Conservation (phyloP, 2,888 invertebrate species). For the Limnephilus lunatus region DNA sequence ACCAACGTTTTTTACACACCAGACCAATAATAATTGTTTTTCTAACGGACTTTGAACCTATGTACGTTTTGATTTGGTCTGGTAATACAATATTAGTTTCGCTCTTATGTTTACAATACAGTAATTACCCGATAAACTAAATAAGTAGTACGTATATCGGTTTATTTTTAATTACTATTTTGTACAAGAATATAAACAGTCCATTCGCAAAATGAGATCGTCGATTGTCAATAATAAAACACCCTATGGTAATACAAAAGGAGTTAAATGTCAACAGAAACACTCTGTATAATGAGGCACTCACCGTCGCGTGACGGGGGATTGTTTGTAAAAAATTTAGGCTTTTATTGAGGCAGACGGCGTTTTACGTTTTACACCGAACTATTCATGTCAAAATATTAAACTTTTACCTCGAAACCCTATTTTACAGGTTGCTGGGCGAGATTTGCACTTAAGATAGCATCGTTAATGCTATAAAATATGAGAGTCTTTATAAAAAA, state of each 20-base stretch:
- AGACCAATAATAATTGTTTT: no score
- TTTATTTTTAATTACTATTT: no score
- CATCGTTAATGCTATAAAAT: neutral
- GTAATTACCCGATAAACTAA: no score
- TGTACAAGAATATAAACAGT: neutral
- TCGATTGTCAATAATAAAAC: neutral
- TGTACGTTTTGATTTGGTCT: no score
- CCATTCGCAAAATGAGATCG: neutral
- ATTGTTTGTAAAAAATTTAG: slow-evolving; percentile 38
- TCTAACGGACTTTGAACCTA: no score
- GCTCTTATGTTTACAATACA: no score
- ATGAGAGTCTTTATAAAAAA: neutral
- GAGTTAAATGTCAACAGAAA: slow-evolving; percentile 38
- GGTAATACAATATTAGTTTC: no score
- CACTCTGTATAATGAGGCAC: slow-evolving; percentile 27
- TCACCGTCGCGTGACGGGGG: slow-evolving; percentile 15
- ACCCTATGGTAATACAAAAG: neutral
- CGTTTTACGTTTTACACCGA: neutral
- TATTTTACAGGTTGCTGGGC: neutral
- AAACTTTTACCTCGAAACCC: neutral
- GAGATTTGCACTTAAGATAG: slow-evolving; percentile 11
- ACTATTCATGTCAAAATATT: neutral
- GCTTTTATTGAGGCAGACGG: slow-evolving; percentile 6
- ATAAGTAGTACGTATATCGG: no score
- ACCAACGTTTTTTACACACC: no score